Conservation (phyloP, 2,888 invertebrate genomes). For the Sinotaia quadrata region DNA sequence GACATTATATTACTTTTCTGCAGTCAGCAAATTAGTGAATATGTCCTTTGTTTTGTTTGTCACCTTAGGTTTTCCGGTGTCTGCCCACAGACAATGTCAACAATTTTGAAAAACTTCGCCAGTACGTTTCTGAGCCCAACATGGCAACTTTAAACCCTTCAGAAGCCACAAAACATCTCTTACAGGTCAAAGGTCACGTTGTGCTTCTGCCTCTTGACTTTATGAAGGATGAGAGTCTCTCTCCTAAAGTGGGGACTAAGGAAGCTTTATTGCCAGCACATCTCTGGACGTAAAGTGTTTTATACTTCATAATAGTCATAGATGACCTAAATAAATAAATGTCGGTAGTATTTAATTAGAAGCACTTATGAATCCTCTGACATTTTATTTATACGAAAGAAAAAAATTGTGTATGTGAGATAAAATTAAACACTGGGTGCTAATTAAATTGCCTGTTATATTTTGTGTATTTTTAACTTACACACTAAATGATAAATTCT, state of each 20-base stretch:
- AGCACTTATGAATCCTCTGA: neutral
- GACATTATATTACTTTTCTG: no score
- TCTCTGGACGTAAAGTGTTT: conserved; percentile 85
- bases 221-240: conserved; percentile 85
- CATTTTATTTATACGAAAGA: neutral
- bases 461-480: no score
- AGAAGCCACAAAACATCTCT: conserved; percentile 78
- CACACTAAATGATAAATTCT: no score
- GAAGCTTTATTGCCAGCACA: conserved; percentile 94
- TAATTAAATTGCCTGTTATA: no score
- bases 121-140: conserved; percentile 82
- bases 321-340: neutral
- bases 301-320: neutral
- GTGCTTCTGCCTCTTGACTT: conserved; percentile 92
- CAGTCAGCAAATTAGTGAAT: no score
- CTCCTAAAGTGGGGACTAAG: conserved; percentile 85
- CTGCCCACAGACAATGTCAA: conserved; percentile 89
- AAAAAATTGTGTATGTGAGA: neutral
- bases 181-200: conserved; percentile 86
- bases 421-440: neutral
- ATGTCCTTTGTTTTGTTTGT: no score
- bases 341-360: neutral
- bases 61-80: conserved; percentile 92
- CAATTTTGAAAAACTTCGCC: conserved; percentile 83
- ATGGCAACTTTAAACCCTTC: conserved; percentile 83